phyloP scores from a whole-genome alignment of 2,113 vertebrate genomes.

The Trogon melanurus region DNA sequence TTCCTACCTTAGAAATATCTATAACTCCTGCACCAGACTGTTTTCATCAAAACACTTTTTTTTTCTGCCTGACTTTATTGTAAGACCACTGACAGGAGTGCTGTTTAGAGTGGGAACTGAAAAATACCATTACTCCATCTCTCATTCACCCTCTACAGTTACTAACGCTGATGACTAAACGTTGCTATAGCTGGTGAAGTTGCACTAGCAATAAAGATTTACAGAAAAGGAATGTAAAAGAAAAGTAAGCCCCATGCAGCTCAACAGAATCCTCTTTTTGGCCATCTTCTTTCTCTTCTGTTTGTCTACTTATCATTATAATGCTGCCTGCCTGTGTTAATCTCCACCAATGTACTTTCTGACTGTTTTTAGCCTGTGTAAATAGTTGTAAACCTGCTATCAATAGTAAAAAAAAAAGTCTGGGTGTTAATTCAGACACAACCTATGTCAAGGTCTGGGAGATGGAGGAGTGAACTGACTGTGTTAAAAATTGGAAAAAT shows the following conservation, averaged over 20 bases:
- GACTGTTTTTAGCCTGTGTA: neutral
- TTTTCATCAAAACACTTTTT: neutral
- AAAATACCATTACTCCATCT: neutral
- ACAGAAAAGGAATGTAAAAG: neutral
- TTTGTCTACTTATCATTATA: neutral
- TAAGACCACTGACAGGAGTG: neutral
- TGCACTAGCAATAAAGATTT: neutral
- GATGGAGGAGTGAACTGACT: neutral
- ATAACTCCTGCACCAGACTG: neutral
- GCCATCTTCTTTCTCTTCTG: neutral
- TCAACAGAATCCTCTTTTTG: neutral
- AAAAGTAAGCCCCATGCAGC: neutral
- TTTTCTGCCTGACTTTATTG: neutral
- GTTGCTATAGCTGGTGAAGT: neutral
- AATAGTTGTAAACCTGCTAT: neutral
- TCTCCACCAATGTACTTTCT: neutral
- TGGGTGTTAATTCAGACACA: neutral
- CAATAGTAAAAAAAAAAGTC: neutral
- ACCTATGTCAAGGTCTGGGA: neutral
- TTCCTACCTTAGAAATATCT: neutral
- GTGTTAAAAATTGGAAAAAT: neutral
- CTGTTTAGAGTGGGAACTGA: neutral
- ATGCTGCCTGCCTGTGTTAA: neutral
- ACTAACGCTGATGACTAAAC: neutral
- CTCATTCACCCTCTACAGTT: neutral